A percentile compares a stretch with the other conserved stretches of the same genome.
Conservation (phyloP, 2,888 invertebrate species). For the Gymnocheta viridis region DNA sequence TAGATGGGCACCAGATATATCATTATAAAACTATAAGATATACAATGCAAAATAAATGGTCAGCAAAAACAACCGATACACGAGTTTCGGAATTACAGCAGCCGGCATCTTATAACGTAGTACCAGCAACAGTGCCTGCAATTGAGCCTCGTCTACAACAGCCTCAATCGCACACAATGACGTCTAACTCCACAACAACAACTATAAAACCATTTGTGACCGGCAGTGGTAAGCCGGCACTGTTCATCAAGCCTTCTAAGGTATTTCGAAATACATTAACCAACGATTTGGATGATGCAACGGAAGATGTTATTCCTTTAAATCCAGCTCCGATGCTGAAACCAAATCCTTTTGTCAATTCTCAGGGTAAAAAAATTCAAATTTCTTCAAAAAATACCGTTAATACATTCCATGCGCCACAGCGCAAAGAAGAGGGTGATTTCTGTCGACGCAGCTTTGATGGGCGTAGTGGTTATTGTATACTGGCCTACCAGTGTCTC, state of each 20-base stretch:
- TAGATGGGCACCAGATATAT: slow-evolving; percentile 65
- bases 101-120: too few species aligned
- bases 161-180: too few species aligned
- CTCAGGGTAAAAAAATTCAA: slow-evolving; percentile 46
- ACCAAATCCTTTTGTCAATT: slow-evolving; percentile 50
- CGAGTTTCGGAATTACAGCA: too few species aligned
- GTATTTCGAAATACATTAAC: slow-evolving; percentile 45
- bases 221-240: too few species aligned
- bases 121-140: too few species aligned
- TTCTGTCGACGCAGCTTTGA: slow-evolving; percentile 80
- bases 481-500: slow-evolving; percentile 78
- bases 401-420: slow-evolving; percentile 2
- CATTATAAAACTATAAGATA: slow-evolving; percentile 71
- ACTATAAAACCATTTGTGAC: too few species aligned
- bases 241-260: background rate
- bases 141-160: too few species aligned
- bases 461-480: slow-evolving; percentile 79
- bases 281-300: slow-evolving; percentile 26
- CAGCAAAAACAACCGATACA: too few species aligned
- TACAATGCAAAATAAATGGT: slow-evolving; percentile 64
- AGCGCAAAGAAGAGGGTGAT: slow-evolving; percentile 75
- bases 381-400: slow-evolving; percentile 25
- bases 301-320: slow-evolving; percentile 9
- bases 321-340: slow-evolving; percentile 58
- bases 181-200: too few species aligned